Conservation (phyloP, 2,888 invertebrate species). For the Cylindroiulus punctatus region DNA sequence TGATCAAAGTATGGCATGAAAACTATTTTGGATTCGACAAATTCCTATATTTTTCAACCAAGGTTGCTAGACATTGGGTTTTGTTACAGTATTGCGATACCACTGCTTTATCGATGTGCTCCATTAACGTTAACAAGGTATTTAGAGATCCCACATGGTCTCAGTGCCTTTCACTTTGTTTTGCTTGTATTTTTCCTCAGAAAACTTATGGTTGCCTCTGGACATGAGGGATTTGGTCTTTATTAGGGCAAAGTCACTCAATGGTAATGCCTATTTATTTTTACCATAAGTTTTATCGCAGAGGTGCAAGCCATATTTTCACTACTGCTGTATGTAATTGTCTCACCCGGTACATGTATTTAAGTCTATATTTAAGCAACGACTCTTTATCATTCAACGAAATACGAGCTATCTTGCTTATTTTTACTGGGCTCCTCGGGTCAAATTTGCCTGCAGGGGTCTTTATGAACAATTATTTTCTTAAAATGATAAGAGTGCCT, state of each 20-base stretch:
- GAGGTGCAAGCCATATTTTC: neutral
- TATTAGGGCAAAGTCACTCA: neutral
- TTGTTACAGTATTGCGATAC: no score
- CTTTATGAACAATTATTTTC: neutral
- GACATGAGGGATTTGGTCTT: neutral
- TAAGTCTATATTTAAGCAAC: neutral
- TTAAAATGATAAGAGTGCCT: constrained; percentile 24
- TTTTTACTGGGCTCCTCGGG: neutral
- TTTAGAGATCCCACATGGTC: neutral
- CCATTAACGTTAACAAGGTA: no score
- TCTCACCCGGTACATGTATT: neutral
- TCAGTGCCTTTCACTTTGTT: neutral
- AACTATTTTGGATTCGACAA: no score
- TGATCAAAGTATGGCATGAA: no score
- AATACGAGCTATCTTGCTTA: neutral
- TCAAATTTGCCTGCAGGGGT: neutral
- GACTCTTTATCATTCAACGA: neutral
- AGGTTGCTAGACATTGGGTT: no score
- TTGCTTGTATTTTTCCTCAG: neutral
- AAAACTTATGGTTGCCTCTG: no score
- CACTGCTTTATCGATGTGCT: no score
- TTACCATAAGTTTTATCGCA: neutral
- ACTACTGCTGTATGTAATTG: neutral
- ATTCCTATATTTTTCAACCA: no score
- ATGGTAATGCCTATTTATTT: neutral